phyloP scores from a whole-genome alignment of 1,140 invertebrate genomes.

The Heliothis virescens region DNA sequence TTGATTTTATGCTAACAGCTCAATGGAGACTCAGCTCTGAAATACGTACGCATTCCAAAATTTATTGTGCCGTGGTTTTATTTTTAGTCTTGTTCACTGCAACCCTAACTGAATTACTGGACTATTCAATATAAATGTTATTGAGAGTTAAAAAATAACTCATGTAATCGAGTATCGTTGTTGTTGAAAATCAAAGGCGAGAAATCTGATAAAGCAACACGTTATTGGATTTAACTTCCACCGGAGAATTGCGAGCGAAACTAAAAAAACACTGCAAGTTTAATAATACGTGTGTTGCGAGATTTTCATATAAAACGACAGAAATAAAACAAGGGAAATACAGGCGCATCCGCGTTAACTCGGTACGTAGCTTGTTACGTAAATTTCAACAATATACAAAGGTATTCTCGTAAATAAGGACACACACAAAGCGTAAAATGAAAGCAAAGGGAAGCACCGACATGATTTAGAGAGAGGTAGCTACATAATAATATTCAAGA shows the following conservation, averaged over 20 bases:
- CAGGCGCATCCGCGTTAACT: conserved; percentile 13
- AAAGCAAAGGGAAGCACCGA: conserved; percentile 55
- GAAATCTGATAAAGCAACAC: conserved; percentile 1
- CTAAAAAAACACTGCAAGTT: conserved; percentile 31
- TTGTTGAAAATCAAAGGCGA: background rate
- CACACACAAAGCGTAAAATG: conserved; percentile 57
- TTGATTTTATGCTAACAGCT: too few relatives aligned
- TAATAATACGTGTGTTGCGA: conserved; percentile 28
- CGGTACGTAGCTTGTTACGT: conserved; percentile 36
- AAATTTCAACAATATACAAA: conserved; percentile 56
- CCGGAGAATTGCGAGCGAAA: conserved; percentile 1
- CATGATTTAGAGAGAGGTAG: conserved; percentile 54
- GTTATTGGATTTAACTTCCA: conserved; percentile 27
- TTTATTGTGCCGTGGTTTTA: too few relatives aligned
- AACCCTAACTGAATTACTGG: too few relatives aligned
- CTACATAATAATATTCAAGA: conserved; percentile 62
- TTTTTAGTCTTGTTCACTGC: too few relatives aligned
- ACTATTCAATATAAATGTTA: too few relatives aligned
- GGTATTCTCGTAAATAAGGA: conserved; percentile 58
- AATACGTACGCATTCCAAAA: background rate
- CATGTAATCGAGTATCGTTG: too few relatives aligned
- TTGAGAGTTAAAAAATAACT: too few relatives aligned
- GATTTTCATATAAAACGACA: conserved; percentile 37
- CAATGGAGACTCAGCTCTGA: background rate
- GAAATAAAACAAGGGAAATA: conserved; percentile 33